Conservation (phyloP, 2,888 invertebrate species). For the Ichneumon xanthorius region DNA sequence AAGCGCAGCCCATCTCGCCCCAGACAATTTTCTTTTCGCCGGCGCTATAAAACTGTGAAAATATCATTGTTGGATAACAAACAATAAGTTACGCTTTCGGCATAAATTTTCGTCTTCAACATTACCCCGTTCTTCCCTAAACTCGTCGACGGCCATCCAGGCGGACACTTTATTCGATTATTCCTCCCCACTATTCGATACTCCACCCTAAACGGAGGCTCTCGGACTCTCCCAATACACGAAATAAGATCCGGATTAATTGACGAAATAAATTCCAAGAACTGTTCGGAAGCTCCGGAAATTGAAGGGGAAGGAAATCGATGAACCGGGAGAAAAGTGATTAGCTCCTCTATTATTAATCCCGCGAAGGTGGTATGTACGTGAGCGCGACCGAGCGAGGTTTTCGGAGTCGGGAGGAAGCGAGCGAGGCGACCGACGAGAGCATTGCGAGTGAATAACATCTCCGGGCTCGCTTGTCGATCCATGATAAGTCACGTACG, state of each 20-base stretch:
- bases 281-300: neutral
- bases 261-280: constrained; percentile 33
- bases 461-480: constrained; percentile 62
- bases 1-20: too few species aligned
- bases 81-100: too few species aligned
- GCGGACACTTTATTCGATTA: neutral
- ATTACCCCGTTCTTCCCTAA: neutral
- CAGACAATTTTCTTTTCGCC: too few species aligned
- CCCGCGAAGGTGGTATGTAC: constrained; percentile 8
- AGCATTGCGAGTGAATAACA: constrained; percentile 59
- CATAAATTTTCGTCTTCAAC: neutral
- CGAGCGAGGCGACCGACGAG: constrained; percentile 41
- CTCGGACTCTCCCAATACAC: neutral
- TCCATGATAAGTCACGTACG: constrained; percentile 70
- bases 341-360: constrained; percentile 59
- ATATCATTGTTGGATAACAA: too few species aligned
- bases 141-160: neutral
- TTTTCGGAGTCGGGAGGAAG: constrained; percentile 23
- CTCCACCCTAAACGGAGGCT: constrained; percentile 1
- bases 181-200: neutral
- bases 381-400: neutral
- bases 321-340: constrained; percentile 25
- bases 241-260: constrained; percentile 9
- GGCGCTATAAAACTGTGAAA: too few species aligned
- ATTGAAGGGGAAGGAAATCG: constrained; percentile 7